Percentiles rank a stretch among this genome's conserved stretches.
Conservation (phyloP, 2,797 vertebrate species). For the Sebastes nivosus region DNA sequence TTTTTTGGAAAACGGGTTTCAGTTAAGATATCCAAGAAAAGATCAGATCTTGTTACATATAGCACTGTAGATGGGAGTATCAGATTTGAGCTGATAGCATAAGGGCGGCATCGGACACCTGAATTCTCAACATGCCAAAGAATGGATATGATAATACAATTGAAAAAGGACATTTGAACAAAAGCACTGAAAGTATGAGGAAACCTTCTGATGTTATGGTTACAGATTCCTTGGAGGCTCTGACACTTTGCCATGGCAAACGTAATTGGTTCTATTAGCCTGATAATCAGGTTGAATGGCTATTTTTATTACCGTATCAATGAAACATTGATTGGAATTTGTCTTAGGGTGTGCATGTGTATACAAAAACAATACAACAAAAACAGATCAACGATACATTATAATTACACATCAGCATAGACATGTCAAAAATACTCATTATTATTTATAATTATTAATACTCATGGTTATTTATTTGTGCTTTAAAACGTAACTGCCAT, state of each 20-base stretch:
- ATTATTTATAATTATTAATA: too few relatives aligned
- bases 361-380: too few relatives aligned
- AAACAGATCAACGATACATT: too few relatives aligned
- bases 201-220: conserved; percentile 41
- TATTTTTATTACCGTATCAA: neutral
- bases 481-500: too few relatives aligned
- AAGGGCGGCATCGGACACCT: conserved; percentile 17
- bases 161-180: conserved; percentile 11
- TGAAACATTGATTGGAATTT: too few relatives aligned
- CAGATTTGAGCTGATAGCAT: conserved; percentile 21
- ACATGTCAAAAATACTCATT: too few relatives aligned
- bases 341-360: too few relatives aligned
- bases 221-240: conserved; percentile 31
- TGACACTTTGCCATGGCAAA: conserved; percentile 8
- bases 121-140: conserved; percentile 10
- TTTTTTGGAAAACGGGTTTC: neutral
- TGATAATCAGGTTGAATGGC: conserved; percentile 18
- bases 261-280: conserved; percentile 24
- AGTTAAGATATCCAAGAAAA: conserved; percentile 14
- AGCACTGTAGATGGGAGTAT: conserved; percentile 9
- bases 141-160: conserved; percentile 19
- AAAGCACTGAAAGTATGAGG: conserved; percentile 14
- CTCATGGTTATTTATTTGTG: too few relatives aligned
- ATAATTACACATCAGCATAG: too few relatives aligned
- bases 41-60: conserved; percentile 18